These are phyloP conservation scores for Micropoecilia bifurca DNA, from an alignment of 2,797 vertebrate genomes.

Conservation along the genomic window DNA sequence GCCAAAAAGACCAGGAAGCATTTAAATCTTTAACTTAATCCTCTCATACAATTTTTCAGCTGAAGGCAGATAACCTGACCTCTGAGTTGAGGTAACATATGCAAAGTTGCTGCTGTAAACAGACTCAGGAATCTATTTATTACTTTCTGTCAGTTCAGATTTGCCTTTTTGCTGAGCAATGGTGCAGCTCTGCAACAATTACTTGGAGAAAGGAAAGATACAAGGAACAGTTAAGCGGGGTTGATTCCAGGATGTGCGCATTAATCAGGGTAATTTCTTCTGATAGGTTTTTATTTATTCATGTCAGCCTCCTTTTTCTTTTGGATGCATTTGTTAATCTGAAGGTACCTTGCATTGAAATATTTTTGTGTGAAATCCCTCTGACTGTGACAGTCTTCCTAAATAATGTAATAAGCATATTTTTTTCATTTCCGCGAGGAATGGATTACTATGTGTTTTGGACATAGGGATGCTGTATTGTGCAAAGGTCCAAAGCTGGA, in stretches of 20 bases:
- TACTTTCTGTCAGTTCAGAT: conserved; percentile 50
- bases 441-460: background rate
- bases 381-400: background rate
- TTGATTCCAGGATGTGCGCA: background rate
- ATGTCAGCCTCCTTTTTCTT: background rate
- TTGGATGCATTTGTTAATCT: background rate
- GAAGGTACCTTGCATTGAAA: background rate
- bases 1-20: background rate
- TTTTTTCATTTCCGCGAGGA: background rate
- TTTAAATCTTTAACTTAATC: background rate
- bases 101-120: conserved; percentile 36
- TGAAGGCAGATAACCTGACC: conserved; percentile 10
- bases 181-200: background rate
- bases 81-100: conserved; percentile 38
- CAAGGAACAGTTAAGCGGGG: background rate
- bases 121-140: conserved; percentile 29
- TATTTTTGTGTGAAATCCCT: background rate
- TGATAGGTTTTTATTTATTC: conserved; percentile 4
- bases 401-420: background rate
- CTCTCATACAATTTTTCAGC: conserved; percentile 8
- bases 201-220: background rate
- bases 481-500: background rate
- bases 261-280: background rate
- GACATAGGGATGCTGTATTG: background rate
- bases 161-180: conserved; percentile 18